Conservation (phyloP, 2,797 vertebrate species). For the Notamacropus eugenii region DNA sequence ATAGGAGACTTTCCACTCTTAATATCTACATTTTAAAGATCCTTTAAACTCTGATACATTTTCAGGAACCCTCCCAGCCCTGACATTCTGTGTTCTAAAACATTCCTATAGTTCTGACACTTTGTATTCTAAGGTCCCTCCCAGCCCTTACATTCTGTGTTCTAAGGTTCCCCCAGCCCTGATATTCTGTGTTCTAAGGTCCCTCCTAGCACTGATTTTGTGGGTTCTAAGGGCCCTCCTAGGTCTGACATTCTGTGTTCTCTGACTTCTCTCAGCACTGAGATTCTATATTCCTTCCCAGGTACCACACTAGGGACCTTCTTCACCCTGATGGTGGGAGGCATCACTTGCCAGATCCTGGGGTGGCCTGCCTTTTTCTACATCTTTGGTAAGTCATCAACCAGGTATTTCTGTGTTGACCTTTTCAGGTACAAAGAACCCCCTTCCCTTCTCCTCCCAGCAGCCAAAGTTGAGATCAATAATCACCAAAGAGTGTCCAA, state of each 20-base stretch:
- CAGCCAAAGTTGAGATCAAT: not conserved
- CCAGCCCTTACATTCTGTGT: too few relatives aligned
- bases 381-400: slow-evolving; percentile 84
- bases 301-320: slow-evolving; percentile 86
- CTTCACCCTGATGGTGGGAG: slow-evolving; percentile 86
- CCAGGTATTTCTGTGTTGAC: not conserved
- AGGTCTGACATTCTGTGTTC: not conserved
- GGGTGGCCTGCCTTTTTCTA: slow-evolving; percentile 91
- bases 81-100: too few relatives aligned
- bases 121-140: too few relatives aligned
- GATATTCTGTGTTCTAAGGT: too few relatives aligned
- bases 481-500: not conserved
- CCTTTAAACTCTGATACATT: not conserved
- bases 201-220: too few relatives aligned
- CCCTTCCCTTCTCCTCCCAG: not conserved
- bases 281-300: not conserved
- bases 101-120: too few relatives aligned
- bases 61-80: not conserved
- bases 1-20: not conserved
- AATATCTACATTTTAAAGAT: not conserved
- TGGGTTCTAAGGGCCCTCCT: too few relatives aligned
- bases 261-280: not conserved
- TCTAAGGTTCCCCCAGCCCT: too few relatives aligned
- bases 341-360: slow-evolving; percentile 85
- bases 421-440: not conserved